A percentile compares a stretch with the other conserved stretches of the same genome.
phyloP scores from a whole-genome alignment of 2,113 vertebrate genomes.

The Eira barbara region DNA sequence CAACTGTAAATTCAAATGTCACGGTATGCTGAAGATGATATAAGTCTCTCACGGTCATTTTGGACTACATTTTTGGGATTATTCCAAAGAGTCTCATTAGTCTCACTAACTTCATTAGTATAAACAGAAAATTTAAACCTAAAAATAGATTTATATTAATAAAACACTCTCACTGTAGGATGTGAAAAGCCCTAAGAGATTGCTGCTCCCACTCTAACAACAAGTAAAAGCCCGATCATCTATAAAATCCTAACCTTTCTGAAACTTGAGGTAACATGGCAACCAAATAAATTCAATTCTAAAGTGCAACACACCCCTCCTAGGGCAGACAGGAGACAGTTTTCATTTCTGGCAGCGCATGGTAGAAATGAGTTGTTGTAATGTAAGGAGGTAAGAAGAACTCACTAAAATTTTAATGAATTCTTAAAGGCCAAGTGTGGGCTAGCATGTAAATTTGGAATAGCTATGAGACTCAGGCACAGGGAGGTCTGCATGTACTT shows the following conservation, averaged over 20 bases:
- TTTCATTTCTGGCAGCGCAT: neutral
- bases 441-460: neutral
- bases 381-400: neutral
- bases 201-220: neutral
- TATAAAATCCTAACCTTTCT: neutral
- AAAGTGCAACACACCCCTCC: neutral
- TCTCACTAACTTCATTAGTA: neutral
- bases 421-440: neutral
- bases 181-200: neutral
- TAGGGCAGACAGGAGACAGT: neutral
- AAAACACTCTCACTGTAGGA: neutral
- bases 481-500: neutral
- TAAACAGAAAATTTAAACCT: neutral
- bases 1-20: neutral
- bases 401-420: neutral
- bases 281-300: neutral
- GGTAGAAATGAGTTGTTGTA: neutral
- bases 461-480: neutral
- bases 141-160: neutral
- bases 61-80: neutral
- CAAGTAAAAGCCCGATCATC: neutral
- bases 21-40: neutral
- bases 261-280: neutral
- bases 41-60: neutral
- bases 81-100: neutral